Conservation (phyloP, 23 tunicate species). For the Corella eumyota region DNA sequence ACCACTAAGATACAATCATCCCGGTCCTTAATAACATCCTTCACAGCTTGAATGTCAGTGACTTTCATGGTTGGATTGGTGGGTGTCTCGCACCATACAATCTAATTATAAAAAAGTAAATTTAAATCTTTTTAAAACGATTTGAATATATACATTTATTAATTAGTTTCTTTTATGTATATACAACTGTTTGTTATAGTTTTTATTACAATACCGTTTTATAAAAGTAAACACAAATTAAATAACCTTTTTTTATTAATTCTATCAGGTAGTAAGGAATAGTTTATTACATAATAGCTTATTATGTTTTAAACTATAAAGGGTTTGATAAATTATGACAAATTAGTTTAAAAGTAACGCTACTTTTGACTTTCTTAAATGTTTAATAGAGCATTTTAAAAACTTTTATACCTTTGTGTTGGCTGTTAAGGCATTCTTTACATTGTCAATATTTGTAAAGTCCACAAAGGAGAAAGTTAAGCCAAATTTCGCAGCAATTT, state of each 20-base stretch:
- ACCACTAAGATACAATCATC: conserved; percentile 56
- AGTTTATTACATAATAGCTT: no score
- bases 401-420: conserved; percentile 98
- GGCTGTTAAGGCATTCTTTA: conserved; percentile 59
- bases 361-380: no score
- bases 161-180: no score
- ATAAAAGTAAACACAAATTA: no score
- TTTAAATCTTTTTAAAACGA: no score
- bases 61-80: conserved; percentile 94
- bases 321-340: no score
- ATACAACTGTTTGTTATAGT: background rate
- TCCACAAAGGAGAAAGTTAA: conserved; percentile 80
- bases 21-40: conserved; percentile 34
- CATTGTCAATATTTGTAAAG: conserved; percentile 50
- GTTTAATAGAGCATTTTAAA: no score
- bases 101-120: conserved; percentile 18
- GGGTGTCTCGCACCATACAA: conserved; percentile 89
- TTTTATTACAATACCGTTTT: background rate
- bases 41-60: conserved; percentile 65
- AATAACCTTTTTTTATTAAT: no score
- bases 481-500: conserved; percentile 82
- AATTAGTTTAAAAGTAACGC: no score
- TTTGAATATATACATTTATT: no score
- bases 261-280: no score
- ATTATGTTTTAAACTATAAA: no score